These are phyloP conservation scores for Syritta pipiens DNA, from an alignment of 2,888 invertebrate genomes.

Conservation along the genomic window DNA sequence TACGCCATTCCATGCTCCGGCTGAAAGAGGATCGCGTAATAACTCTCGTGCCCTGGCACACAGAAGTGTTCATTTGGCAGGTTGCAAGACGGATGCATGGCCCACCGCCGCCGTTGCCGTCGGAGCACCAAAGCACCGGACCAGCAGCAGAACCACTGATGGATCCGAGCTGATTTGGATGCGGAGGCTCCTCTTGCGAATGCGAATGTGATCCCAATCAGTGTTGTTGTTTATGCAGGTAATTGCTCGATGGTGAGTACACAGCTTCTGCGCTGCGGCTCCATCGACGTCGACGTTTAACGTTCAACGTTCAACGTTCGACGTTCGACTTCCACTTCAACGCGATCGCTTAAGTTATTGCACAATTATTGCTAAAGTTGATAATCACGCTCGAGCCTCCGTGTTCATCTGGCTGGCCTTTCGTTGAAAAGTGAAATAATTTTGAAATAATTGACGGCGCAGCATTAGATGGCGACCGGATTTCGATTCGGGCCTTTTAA, in stretches of 20 bases:
- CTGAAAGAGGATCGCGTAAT: slow-evolving; percentile 64
- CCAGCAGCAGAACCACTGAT: slow-evolving; percentile 12
- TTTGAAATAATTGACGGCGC: slow-evolving; percentile 66
- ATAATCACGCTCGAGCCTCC: slow-evolving; percentile 50
- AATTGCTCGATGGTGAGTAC: slow-evolving; percentile 62
- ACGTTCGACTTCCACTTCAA: background rate
- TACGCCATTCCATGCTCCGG: slow-evolving; percentile 47
- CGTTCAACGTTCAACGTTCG: background rate
- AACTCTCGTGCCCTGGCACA: slow-evolving; percentile 64
- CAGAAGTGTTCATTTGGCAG: slow-evolving; percentile 69
- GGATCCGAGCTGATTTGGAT: slow-evolving; percentile 43
- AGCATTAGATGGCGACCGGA: slow-evolving; percentile 8
- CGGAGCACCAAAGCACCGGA: background rate
- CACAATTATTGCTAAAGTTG: slow-evolving; percentile 64
- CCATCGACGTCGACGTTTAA: background rate
- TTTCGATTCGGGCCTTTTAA: slow-evolving; percentile 35
- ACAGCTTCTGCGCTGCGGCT: slow-evolving; percentile 41
- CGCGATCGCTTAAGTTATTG: slow-evolving; percentile 65
- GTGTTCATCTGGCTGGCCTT: slow-evolving; percentile 51
- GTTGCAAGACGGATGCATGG: slow-evolving; percentile 66
- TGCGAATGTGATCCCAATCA: slow-evolving; percentile 61
- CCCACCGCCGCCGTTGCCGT: slow-evolving; percentile 9
- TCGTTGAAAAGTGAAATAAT: slow-evolving; percentile 62
- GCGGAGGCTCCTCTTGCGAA: slow-evolving; percentile 12
- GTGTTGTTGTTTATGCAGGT: slow-evolving; percentile 66